Conservation (phyloP, 2,797 vertebrate genomes). For the Malacoraja senta region DNA sequence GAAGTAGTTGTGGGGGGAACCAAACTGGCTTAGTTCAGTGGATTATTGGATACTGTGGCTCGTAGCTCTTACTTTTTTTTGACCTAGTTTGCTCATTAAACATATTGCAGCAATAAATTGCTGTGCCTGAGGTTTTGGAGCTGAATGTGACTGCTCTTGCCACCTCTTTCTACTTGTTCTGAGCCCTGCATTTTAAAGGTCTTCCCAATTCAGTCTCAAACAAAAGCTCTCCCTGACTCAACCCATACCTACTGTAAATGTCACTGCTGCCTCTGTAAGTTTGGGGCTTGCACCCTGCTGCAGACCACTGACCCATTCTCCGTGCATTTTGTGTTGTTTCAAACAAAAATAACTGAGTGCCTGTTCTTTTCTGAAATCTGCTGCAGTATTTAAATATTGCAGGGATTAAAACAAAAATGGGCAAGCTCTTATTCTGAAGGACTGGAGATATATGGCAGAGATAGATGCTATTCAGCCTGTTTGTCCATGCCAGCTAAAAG, state of each 20-base stretch:
- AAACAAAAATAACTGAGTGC: background rate
- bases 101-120: background rate
- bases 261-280: background rate
- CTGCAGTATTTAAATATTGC: background rate
- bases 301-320: background rate
- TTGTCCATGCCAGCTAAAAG: too few relatives aligned
- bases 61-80: background rate
- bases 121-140: background rate
- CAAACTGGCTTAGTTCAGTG: background rate
- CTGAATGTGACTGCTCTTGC: background rate
- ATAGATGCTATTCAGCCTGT: too few relatives aligned
- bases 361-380: background rate
- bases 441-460: too few relatives aligned
- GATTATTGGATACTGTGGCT: background rate
- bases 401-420: background rate
- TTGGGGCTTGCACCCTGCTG: background rate
- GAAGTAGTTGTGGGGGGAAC: background rate
- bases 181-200: background rate
- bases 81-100: slow-evolving; percentile 1
- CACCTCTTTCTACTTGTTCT: background rate
- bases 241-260: background rate
- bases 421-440: background rate
- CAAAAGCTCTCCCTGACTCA: background rate
- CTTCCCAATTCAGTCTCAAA: background rate
- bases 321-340: background rate